Percentiles rank a stretch among this genome's conserved stretches.
These are phyloP conservation scores for Platichthys stellatus DNA, from an alignment of 2,113 vertebrate genomes.

Conservation along the genomic window DNA sequence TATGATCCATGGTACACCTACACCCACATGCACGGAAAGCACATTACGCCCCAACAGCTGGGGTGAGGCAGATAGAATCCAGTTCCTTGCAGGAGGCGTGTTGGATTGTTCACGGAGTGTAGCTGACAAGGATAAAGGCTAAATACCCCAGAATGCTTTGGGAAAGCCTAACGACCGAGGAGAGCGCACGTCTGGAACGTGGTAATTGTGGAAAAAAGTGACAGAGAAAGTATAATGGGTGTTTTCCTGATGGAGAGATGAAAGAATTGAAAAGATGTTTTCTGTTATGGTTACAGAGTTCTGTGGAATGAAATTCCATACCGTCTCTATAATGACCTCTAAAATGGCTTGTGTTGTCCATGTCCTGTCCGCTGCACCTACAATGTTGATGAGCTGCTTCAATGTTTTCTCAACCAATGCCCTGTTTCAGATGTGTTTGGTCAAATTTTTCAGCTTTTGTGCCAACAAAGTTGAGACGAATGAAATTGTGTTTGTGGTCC, in stretches of 20 bases:
- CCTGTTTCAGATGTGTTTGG: too few relatives aligned
- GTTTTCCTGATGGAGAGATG: constrained; percentile 19
- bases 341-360: neutral
- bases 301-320: neutral
- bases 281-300: constrained; percentile 15
- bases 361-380: too few relatives aligned
- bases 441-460: neutral
- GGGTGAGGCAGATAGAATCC: constrained; percentile 42
- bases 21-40: neutral
- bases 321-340: too few relatives aligned
- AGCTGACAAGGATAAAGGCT: constrained; percentile 26
- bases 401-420: neutral
- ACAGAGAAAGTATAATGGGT: constrained; percentile 19
- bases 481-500: neutral
- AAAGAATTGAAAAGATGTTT: constrained; percentile 2
- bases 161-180: constrained; percentile 5
- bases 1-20: constrained; percentile 6
- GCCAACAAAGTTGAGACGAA: neutral
- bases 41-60: constrained; percentile 28
- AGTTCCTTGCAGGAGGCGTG: constrained; percentile 42
- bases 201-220: constrained; percentile 51
- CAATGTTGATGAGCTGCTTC: neutral
- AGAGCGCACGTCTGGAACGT: constrained; percentile 38
- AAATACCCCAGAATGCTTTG: constrained; percentile 43
- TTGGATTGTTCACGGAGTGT: constrained; percentile 24